Percentiles rank a stretch among this genome's conserved stretches.
phyloP scores from a whole-genome alignment of 2,888 invertebrate species.

The Herminia tarsipennalis region DNA sequence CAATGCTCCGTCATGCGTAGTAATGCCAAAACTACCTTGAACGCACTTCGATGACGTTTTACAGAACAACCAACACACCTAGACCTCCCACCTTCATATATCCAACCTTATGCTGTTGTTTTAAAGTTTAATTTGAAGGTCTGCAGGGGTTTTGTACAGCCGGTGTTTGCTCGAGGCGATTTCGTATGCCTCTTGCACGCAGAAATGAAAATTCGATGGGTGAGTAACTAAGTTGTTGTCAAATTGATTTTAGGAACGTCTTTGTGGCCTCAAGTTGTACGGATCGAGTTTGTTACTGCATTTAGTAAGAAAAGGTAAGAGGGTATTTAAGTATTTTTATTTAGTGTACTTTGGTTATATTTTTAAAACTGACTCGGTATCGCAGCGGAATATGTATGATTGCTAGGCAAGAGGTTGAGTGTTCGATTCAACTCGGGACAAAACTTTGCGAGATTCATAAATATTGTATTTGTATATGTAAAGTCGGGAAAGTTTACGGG shows the following conservation, averaged over 20 bases:
- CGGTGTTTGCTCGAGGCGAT: slow-evolving; percentile 54
- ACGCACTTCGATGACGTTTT: slow-evolving; percentile 40
- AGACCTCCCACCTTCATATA: neutral
- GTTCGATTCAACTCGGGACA: too few species aligned
- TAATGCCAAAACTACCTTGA: slow-evolving; percentile 42
- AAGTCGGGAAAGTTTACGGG: too few species aligned
- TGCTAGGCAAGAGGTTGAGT: too few species aligned
- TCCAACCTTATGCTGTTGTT: neutral
- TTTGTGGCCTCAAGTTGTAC: slow-evolving; percentile 27
- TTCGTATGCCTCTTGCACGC: slow-evolving; percentile 63
- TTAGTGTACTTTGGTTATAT: too few species aligned
- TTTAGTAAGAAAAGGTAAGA: slow-evolving; percentile 3
- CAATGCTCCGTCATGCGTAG: slow-evolving; percentile 24
- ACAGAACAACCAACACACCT: slow-evolving; percentile 8
- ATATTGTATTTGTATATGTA: too few species aligned
- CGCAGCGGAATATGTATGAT: too few species aligned
- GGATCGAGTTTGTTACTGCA: slow-evolving; percentile 22
- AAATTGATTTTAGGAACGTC: slow-evolving; percentile 50
- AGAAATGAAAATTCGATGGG: slow-evolving; percentile 66
- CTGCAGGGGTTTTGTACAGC: slow-evolving; percentile 16
- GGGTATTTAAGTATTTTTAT: neutral
- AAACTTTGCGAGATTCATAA: too few species aligned
- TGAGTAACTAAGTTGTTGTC: slow-evolving; percentile 53
- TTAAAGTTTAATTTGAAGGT: slow-evolving; percentile 13
- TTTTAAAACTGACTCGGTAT: too few species aligned